Evolutionary conservation across 2,888 invertebrate species (phyloP), one percentile per base, ranked within the genome.

Genomic region (Tachystola acroxantha): DNA sequence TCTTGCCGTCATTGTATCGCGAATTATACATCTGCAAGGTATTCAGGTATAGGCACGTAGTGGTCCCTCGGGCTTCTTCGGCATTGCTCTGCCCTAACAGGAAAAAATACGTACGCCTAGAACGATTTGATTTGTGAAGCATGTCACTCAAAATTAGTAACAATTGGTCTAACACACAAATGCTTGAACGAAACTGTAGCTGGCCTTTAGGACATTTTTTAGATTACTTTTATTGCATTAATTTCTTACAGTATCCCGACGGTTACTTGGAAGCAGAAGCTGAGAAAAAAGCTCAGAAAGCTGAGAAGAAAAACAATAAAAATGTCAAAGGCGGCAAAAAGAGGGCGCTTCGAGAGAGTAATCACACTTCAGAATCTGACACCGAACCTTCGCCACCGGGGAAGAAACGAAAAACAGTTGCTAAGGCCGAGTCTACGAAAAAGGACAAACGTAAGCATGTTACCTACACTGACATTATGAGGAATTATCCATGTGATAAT

Each of bases 241-340:
- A n/a, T n/a, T 43, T 20, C 32, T 54, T 59, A 14, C 58, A 91
- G 91, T 94, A 93, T 65, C 94, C 94, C 3, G 92, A 92, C 13
- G 93, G 93, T 2, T 93, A 91, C 58, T 62, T 91, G 31, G 93
- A 93, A 65, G 90, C 90, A 0, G 88, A 89, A 57, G 88, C 88
- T 1, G 82, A 86, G 46, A 89, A 89, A 54, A 76, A 76, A 50
- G 72, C 73, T 0, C 45, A 65, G 0, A 79, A 76, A 46, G 61
- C 2, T 5, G 20, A 20, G 5, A 20, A 64, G 16, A 69, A 69
- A 34, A 63, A 54, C 5, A 49, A 36, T 11, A 68, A 66, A 32
- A 43, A 27, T 12, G 12, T 28, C 7, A 40, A 37, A 26, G 61
- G 55, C 11, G 46, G 37, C 22, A 54, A 39, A 36, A 69, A 66